A percentile compares a stretch with the other conserved stretches of the same genome.
phyloP scores from a whole-genome alignment of 2,797 vertebrate species.

The Danio jaintianensis region DNA sequence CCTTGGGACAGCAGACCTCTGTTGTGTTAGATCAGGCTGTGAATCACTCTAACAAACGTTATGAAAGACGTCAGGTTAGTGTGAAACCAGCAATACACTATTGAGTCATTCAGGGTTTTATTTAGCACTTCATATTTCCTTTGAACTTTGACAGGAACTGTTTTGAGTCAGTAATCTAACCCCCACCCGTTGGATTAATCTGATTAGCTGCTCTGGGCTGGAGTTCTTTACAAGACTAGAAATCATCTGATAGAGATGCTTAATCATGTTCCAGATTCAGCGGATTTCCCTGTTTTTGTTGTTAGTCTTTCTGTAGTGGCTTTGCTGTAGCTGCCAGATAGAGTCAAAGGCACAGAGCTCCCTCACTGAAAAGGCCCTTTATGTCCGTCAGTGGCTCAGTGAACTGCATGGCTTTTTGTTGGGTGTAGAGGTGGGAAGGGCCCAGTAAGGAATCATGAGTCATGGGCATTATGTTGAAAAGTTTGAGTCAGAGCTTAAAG shows the following conservation, averaged over 20 bases:
- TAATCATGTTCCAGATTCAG: conserved; percentile 6
- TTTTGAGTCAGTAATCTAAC: conserved; percentile 32
- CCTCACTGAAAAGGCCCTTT: conserved; percentile 32
- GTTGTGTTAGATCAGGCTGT: conserved; percentile 7
- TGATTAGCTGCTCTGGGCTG: conserved; percentile 10
- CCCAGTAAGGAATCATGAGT: conserved; percentile 69
- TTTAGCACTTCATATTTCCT: conserved; percentile 27
- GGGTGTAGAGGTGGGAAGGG: conserved; percentile 43
- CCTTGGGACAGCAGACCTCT: conserved; percentile 6
- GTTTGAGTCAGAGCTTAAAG: conserved; percentile 72
- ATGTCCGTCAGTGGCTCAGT: conserved; percentile 8
- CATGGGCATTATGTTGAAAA: conserved; percentile 63
- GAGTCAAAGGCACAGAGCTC: conserved; percentile 2
- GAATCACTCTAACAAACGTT: conserved; percentile 30
- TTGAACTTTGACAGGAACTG: conserved; percentile 25
- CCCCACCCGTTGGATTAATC: conserved; percentile 28
- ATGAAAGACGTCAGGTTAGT: conserved; percentile 20
- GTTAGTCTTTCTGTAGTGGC: conserved; percentile 23
- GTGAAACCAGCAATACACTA: background rate
- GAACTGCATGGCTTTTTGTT: conserved; percentile 54
- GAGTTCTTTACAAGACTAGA: background rate
- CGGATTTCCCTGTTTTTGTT: background rate
- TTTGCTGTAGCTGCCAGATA: conserved; percentile 20
- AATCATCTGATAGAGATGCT: background rate
- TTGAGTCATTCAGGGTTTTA: conserved; percentile 1